A percentile compares a stretch with the other conserved stretches of the same genome.
Conservation (phyloP, 1,140 invertebrate species). For the Tetragonula clypearis region DNA sequence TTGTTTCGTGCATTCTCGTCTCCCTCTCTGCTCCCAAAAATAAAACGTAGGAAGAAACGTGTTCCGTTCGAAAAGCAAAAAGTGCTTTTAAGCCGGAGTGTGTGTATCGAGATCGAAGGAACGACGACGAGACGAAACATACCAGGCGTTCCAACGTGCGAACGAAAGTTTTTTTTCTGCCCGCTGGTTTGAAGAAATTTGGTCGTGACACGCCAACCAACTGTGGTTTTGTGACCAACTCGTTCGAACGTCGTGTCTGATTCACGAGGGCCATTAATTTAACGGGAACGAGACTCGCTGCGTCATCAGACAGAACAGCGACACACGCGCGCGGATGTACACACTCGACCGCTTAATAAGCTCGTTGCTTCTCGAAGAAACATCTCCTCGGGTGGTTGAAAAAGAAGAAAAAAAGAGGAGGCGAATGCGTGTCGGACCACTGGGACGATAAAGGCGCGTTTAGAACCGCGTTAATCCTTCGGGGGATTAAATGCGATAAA, state of each 20-base stretch:
- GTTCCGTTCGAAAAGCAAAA: too few species aligned
- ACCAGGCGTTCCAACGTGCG: not conserved
- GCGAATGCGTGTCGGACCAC: not conserved
- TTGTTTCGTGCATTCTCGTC: too few species aligned
- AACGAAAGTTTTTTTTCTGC: not conserved
- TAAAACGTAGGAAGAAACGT: too few species aligned
- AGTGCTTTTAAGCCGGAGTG: too few species aligned
- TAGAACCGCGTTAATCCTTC: not conserved
- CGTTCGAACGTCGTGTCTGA: slow-evolving; percentile 42
- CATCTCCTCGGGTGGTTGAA: not conserved
- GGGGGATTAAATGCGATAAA: not conserved
- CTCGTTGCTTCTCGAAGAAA: slow-evolving; percentile 41
- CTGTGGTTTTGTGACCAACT: not conserved
- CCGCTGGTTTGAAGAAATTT: not conserved
- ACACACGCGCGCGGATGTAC: slow-evolving; percentile 51
- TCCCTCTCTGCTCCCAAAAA: too few species aligned
- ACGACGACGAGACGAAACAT: not conserved
- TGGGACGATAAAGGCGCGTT: slow-evolving; percentile 15
- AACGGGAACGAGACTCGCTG: slow-evolving; percentile 36
- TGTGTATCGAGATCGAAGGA: not conserved
- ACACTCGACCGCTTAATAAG: slow-evolving; percentile 64
- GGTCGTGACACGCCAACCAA: not conserved
- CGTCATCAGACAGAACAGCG: slow-evolving; percentile 38
- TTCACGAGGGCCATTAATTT: slow-evolving; percentile 63
- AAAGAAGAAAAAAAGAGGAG: not conserved